Conservation (phyloP, 2,888 invertebrate genomes). For the Hydrotaea cyrtoneurina region DNA sequence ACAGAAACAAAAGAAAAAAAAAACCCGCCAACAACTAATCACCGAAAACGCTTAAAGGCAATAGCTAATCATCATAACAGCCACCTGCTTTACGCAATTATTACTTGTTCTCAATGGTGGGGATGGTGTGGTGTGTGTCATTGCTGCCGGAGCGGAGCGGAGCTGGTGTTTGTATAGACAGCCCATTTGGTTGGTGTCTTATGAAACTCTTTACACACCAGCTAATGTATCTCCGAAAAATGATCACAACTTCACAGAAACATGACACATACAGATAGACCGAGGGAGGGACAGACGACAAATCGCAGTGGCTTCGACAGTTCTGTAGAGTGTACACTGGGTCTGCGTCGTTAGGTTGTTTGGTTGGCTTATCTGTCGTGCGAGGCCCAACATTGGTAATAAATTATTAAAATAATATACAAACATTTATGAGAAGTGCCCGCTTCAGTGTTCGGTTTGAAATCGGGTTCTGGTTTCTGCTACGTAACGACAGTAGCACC, state of each 20-base stretch:
- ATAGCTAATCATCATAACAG: slow-evolving; percentile 67
- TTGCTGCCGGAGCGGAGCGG: not conserved
- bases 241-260: slow-evolving; percentile 59
- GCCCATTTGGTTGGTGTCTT: slow-evolving; percentile 53
- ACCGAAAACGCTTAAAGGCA: slow-evolving; percentile 66
- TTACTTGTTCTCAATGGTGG: slow-evolving; percentile 62
- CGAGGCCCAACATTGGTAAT: slow-evolving; percentile 54
- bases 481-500: slow-evolving; percentile 64
- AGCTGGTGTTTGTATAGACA: slow-evolving; percentile 39
- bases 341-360: slow-evolving; percentile 32
- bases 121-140: slow-evolving; percentile 11
- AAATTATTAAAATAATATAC: slow-evolving; percentile 64
- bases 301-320: slow-evolving; percentile 41
- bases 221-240: slow-evolving; percentile 50
- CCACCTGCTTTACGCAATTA: slow-evolving; percentile 74
- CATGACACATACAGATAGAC: slow-evolving; percentile 55
- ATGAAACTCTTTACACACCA: slow-evolving; percentile 34
- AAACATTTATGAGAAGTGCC: slow-evolving; percentile 47
- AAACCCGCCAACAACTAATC: slow-evolving; percentile 57
- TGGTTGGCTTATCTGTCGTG: slow-evolving; percentile 34
- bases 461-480: slow-evolving; percentile 7
- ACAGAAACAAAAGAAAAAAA: not conserved
- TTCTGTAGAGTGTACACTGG: slow-evolving; percentile 25
- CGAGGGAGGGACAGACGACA: not conserved
- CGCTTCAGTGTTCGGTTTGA: slow-evolving; percentile 29